Evolutionary conservation across 2,888 invertebrate genomes (phyloP).

Genomic region (Chironomus riparius): DNA sequence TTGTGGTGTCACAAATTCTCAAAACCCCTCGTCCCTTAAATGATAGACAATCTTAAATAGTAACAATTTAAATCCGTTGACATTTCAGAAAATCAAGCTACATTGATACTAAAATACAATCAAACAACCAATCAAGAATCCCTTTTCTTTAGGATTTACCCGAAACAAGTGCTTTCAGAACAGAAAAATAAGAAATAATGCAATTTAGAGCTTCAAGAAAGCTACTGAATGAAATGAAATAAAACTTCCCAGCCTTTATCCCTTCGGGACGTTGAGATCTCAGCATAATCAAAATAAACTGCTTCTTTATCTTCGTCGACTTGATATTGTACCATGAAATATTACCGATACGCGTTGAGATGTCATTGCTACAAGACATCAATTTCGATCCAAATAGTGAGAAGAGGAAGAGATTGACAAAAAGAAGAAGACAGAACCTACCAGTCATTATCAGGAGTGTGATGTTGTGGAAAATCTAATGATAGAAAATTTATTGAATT

Average conservation of each 20-base stretch:
- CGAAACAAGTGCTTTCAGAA: not conserved
- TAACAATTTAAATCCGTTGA: too few species aligned
- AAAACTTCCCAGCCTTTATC: not conserved
- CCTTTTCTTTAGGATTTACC: not conserved
- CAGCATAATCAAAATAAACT: not conserved
- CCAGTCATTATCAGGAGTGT: not conserved
- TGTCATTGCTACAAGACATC: not conserved
- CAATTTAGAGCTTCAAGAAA: not conserved
- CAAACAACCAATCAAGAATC: too few species aligned
- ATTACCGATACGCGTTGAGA: not conserved
- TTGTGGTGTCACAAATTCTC: too few species aligned
- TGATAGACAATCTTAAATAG: too few species aligned
- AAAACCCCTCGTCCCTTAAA: too few species aligned
- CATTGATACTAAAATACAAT: too few species aligned
- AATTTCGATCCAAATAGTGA: not conserved
- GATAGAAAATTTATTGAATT: not conserved
- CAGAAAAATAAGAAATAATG: not conserved
- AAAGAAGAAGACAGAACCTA: not conserved
- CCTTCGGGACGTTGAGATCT: not conserved
- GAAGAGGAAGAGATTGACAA: not conserved
- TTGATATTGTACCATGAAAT: not conserved
- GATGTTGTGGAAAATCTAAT: not conserved
- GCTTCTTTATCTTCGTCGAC: not conserved
- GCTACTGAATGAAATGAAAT: not conserved
- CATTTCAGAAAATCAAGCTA: too few species aligned